phyloP scores from a whole-genome alignment of 2,113 vertebrate genomes.

The Sinosuthora webbiana region DNA sequence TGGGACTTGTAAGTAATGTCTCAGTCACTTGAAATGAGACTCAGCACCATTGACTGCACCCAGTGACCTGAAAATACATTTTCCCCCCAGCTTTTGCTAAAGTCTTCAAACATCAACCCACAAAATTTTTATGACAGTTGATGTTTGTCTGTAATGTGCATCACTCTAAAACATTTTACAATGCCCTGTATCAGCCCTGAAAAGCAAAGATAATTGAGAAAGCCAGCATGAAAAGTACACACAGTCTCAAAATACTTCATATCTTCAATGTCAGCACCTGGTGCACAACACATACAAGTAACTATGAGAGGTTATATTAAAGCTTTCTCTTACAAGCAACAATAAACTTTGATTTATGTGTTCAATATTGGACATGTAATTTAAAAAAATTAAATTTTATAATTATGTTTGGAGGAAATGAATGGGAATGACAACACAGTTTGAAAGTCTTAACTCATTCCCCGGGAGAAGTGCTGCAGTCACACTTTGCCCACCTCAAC shows the following conservation, averaged over 20 bases:
- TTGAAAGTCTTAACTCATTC: background rate
- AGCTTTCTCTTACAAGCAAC: background rate
- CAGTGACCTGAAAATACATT: slow-evolving; percentile 1
- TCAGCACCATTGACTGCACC: background rate
- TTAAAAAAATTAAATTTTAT: background rate
- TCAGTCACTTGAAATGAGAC: background rate
- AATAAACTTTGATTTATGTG: background rate
- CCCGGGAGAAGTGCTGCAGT: background rate
- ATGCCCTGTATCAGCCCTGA: background rate
- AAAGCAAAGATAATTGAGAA: background rate
- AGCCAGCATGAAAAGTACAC: background rate
- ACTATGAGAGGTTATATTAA: background rate
- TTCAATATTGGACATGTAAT: background rate
- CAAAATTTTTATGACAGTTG: background rate
- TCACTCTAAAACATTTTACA: background rate
- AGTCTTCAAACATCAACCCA: background rate
- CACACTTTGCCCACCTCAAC: background rate
- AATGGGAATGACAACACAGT: background rate
- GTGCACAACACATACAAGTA: background rate
- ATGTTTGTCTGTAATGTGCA: background rate
- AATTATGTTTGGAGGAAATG: background rate
- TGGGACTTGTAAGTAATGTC: background rate
- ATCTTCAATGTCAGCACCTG: background rate
- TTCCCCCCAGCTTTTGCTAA: background rate
- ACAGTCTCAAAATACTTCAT: background rate